These are phyloP conservation scores for Nomada flava DNA, from an alignment of 2,888 invertebrate species.

Conservation along the genomic window DNA sequence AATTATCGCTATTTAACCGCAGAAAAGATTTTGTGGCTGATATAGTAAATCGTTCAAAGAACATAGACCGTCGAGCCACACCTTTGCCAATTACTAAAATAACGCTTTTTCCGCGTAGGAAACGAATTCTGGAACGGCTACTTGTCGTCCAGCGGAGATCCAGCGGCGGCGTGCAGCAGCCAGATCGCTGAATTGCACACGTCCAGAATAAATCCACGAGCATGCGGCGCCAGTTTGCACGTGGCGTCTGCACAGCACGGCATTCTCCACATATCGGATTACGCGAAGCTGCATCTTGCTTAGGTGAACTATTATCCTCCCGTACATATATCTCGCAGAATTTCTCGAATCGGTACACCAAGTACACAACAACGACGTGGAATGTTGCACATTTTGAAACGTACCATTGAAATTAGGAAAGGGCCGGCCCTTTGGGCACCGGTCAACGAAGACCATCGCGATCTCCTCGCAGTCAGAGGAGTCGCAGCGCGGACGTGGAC, in stretches of 20 bases:
- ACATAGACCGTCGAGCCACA: no score
- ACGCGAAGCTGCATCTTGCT: constrained; percentile 80
- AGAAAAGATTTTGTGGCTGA: no score
- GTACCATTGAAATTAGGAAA: constrained; percentile 58
- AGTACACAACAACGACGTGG: not conserved
- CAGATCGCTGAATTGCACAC: constrained; percentile 88
- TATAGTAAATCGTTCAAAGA: not conserved
- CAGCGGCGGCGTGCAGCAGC: constrained; percentile 87
- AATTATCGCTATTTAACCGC: not conserved
- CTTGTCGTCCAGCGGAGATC: constrained; percentile 86
- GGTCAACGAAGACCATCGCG: constrained; percentile 78
- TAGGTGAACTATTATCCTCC: constrained; percentile 72
- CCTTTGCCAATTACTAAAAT: no score
- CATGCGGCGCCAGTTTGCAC: constrained; percentile 85
- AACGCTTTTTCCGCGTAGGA: constrained; percentile 81
- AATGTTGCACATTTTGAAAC: no score
- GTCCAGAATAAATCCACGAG: constrained; percentile 86
- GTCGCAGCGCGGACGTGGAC: constrained; percentile 80
- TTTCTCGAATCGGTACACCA: not conserved
- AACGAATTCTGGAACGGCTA: constrained; percentile 90
- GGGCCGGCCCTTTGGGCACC: constrained; percentile 71
- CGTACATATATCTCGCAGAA: no score
- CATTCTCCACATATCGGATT: constrained; percentile 80
- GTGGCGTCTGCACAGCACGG: constrained; percentile 84
- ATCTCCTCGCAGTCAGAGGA: constrained; percentile 78